Conservation (phyloP, 2,113 vertebrate genomes). For the Pantherophis guttatus region DNA sequence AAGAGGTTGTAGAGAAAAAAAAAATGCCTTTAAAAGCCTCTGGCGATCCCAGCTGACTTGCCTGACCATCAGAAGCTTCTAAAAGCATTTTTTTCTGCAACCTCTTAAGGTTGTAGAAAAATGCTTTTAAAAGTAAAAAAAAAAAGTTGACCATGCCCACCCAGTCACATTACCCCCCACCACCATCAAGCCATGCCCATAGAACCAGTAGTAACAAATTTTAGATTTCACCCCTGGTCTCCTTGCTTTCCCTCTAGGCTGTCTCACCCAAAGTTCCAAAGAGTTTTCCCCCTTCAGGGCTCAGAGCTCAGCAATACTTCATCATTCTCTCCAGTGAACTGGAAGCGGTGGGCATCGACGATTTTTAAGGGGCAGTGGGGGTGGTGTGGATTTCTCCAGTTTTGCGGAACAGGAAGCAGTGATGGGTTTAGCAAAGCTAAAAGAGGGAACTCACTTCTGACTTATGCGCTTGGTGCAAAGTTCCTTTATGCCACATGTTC, state of each 20-base stretch:
- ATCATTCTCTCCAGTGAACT: not conserved
- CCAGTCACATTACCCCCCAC: no score
- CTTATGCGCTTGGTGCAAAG: slow-evolving; percentile 65
- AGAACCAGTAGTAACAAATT: no score
- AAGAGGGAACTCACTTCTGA: slow-evolving; percentile 74
- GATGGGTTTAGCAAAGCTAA: slow-evolving; percentile 90
- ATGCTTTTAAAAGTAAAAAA: no score
- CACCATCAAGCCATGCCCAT: no score
- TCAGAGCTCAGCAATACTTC: not conserved
- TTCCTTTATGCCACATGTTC: slow-evolving; percentile 26
- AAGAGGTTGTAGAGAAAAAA: no score
- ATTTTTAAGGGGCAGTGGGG: slow-evolving; percentile 66
- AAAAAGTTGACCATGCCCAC: no score
- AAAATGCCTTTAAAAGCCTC: no score
- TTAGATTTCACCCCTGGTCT: no score
- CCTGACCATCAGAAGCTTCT: no score
- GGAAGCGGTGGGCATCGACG: slow-evolving; percentile 60
- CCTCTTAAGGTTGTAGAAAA: no score
- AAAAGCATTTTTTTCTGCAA: no score
- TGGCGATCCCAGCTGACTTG: no score
- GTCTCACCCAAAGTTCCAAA: not conserved
- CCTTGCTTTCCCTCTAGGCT: not conserved
- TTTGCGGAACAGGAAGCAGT: slow-evolving; percentile 54
- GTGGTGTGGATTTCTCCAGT: slow-evolving; percentile 71
- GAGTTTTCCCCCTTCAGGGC: not conserved